A percentile compares a stretch with the other conserved stretches of the same genome.
Evolutionary conservation across 53 echinoderm and acorn worm species (phyloP).

Genomic region (Crossaster papposus): DNA sequence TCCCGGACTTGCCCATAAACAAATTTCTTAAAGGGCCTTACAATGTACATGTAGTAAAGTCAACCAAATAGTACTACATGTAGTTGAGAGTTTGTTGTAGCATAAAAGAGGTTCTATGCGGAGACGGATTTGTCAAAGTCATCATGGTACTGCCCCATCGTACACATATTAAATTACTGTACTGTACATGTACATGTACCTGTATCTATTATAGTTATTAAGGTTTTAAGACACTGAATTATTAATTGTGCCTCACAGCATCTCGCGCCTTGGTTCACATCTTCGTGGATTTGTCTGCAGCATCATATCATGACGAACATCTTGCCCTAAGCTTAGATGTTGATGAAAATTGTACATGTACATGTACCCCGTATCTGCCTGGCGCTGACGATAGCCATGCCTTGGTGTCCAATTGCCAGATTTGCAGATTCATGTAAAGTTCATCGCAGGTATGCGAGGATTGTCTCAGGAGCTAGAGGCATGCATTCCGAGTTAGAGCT

Average conservation of each 20-base stretch:
- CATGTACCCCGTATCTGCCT: neutral
- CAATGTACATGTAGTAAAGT: too few relatives aligned
- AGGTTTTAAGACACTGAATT: neutral
- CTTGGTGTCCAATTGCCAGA: neutral
- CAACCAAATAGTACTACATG: too few relatives aligned
- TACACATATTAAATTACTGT: too few relatives aligned
- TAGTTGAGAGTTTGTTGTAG: too few relatives aligned
- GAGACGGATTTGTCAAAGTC: too few relatives aligned
- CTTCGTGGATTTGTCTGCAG: neutral
- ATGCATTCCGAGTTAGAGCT: conserved; percentile 9
- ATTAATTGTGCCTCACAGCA: neutral
- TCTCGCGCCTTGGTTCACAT: neutral
- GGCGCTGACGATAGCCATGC: neutral
- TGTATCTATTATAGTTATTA: neutral
- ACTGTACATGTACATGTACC: too few relatives aligned
- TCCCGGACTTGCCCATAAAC: too few relatives aligned
- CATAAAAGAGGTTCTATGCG: too few relatives aligned
- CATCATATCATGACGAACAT: neutral
- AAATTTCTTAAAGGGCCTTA: too few relatives aligned
- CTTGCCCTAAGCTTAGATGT: neutral
- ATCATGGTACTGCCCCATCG: too few relatives aligned
- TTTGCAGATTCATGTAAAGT: neutral
- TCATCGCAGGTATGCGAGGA: neutral
- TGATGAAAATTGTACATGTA: neutral
- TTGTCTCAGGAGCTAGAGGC: conserved; percentile 8